Base-by-base conservation (phyloP, 2,888 invertebrate species). In the Anagyrus pseudococci region DNA sequence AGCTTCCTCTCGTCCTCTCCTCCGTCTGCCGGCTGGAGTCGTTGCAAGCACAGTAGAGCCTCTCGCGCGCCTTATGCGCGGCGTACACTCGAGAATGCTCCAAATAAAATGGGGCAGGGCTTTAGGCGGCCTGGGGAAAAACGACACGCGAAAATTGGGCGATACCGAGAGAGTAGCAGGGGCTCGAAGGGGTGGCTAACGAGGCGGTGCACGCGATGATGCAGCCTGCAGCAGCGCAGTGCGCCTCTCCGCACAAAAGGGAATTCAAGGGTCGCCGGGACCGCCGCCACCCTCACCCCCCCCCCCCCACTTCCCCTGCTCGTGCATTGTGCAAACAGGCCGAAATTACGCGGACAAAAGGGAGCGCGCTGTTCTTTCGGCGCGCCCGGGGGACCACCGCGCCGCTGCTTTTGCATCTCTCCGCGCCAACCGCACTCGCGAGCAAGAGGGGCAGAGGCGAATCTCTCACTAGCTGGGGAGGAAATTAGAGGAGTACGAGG, bases 61-160 rank as follows among this genome's bases (percentile, higher is more conserved):
- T n/a, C n/a, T n/a, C n/a, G n/a, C n/a, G n/a, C n/a, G n/a, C n/a
- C n/a, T n/a, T n/a, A n/a, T n/a, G n/a, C n/a, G n/a, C n/a, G n/a
- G n/a, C n/a, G n/a, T n/a, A n/a, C n/a, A n/a, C 54, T 58, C 43
- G n/a, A 59, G 63, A 63, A 58, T 37, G 46, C 55, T 63, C 58
- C 22, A 59, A 59, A 63, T 63, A 55, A 63, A 58, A 58, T 49
- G 49, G 50, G 44, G 58, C 52, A 44, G n/a, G n/a, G n/a, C 59
- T 56, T 37, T 53, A 52, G 23, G 20, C 50, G 13, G 17, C 19
- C 29, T 2, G 26, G 44, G 19, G 17, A 8, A 22, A 26, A 43
- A n/a, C n/a, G 15, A 7, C 41, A n/a, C 40, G 26, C 25, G 26
- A 19, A 53, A 53, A 53, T 53, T 37, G 37, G 37, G 50, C 33